Evolutionary conservation across 1,140 invertebrate genomes (phyloP), one percentile per base, ranked within the genome.

Genomic region (Bombus terrestris): DNA sequence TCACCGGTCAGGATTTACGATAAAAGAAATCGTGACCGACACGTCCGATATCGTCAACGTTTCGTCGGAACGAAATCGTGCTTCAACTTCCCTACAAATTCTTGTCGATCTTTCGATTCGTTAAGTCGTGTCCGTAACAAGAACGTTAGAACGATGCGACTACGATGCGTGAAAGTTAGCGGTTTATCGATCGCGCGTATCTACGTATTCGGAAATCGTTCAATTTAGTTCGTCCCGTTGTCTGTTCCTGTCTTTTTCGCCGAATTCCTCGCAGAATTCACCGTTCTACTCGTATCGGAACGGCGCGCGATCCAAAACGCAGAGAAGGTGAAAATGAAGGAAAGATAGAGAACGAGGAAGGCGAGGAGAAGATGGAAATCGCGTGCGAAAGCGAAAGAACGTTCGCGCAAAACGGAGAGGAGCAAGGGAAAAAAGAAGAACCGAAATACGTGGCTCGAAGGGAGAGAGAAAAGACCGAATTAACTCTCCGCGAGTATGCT

Each of bases 391-490:
- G 53, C 32, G 77, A 53, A 39, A 66, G 83, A 39, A 62, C 13
- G 32, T 68, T 57, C 37, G 64, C 76, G 80, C 28, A 15, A 77
- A 73, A 84, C n/a, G 57, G 57, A 79, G 81, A n/a, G 68, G 74
- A 53, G 39, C 25, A 43, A 57, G 81, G 47, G 82, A 32, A 73
- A 71, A 81, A 86, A 43, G 35, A 28, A 76, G 76, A 57, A 25
- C 47, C 71, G 64, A 57, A 69, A 57, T 66, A 62, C 25, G 73
- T 71, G 59, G 80, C 77, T 79, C 75, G 78, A 86, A 87, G 86
- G 66, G 80, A 83, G 78, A 83, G 78, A 90, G 81, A 85, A 78
- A 85, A 89, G 90, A 91, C 92, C 89, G 91, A 95, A 94, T 95
- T 94, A 95, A 93, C 92, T 92, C 83, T 71, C 86, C 47, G 83